Conservation (phyloP, 2,888 invertebrate genomes). For the Lycophotia porphyrea region DNA sequence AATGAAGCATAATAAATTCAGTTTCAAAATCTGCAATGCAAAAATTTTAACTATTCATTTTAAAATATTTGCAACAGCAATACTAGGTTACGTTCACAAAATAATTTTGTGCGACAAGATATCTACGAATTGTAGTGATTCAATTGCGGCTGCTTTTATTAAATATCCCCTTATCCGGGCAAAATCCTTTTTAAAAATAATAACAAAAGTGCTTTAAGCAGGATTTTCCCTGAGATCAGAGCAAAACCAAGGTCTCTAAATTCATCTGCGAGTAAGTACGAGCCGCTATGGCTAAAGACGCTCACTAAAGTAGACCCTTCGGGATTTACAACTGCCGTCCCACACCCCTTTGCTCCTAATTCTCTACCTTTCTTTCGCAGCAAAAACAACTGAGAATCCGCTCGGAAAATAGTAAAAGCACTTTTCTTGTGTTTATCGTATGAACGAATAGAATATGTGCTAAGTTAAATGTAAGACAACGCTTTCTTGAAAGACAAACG, state of each 20-base stretch:
- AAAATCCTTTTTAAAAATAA: conserved; percentile 33
- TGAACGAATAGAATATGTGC: conserved; percentile 47
- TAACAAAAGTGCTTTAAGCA: conserved; percentile 23
- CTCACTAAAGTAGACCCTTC: conserved; percentile 65
- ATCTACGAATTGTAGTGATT: too few species aligned
- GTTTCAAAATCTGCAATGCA: conserved; percentile 47
- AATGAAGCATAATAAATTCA: conserved; percentile 36
- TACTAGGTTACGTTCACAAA: conserved; percentile 9
- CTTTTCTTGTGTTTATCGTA: conserved; percentile 61
- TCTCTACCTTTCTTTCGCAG: conserved; percentile 65
- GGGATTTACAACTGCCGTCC: conserved; percentile 67
- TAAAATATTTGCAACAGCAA: conserved; percentile 16
- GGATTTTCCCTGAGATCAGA: conserved; percentile 28
- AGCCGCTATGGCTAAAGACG: conserved; percentile 63
- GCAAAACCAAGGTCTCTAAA: conserved; percentile 55
- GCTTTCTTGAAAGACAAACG: neutral
- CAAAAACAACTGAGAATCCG: conserved; percentile 63
- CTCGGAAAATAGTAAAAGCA: conserved; percentile 64
- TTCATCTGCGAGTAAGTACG: conserved; percentile 56
- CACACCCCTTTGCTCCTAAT: conserved; percentile 68
- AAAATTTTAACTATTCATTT: conserved; percentile 7
- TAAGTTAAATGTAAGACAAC: conserved; percentile 28
- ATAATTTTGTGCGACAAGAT: neutral
- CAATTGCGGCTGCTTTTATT: neutral
- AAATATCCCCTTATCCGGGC: neutral